phyloP scores from a whole-genome alignment of 2,113 vertebrate species.

The Crypturellus undulatus region DNA sequence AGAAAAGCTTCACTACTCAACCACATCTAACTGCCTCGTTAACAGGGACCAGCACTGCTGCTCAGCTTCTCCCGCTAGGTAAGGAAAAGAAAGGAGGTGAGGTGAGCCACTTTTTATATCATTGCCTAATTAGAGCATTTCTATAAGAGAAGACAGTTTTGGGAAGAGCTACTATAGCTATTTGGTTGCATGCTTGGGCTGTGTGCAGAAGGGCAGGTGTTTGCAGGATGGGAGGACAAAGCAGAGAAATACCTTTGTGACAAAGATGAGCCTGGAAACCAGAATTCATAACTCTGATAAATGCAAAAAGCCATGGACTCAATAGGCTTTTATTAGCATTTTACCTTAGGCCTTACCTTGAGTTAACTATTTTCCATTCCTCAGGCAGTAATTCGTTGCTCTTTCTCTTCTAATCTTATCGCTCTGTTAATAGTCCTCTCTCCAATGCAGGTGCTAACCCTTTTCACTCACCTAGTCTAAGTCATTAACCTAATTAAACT shows the following conservation, averaged over 20 bases:
- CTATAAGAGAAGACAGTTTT: not conserved
- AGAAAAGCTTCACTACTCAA: not conserved
- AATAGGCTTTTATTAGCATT: conserved; percentile 9
- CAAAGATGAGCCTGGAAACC: conserved; percentile 15
- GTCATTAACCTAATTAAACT: conserved; percentile 14
- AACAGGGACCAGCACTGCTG: not conserved
- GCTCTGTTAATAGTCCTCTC: not conserved
- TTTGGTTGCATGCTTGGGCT: not conserved
- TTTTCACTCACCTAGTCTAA: not conserved
- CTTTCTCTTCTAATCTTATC: not conserved
- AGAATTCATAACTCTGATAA: not conserved
- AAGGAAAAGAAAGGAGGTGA: not conserved
- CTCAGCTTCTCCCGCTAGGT: not conserved
- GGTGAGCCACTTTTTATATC: not conserved
- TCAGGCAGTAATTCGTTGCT: conserved; percentile 1
- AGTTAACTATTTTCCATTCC: not conserved
- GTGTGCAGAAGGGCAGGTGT: not conserved
- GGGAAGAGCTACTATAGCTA: not conserved
- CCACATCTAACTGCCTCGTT: not conserved
- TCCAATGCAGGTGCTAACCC: not conserved
- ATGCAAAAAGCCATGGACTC: not conserved
- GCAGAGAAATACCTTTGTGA: not conserved
- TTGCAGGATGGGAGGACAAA: not conserved
- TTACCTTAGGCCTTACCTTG: not conserved
- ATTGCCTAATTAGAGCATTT: conserved; percentile 4